These are phyloP conservation scores for Chironomus tepperi DNA, from an alignment of 1,140 invertebrate species.

Conservation along the genomic window DNA sequence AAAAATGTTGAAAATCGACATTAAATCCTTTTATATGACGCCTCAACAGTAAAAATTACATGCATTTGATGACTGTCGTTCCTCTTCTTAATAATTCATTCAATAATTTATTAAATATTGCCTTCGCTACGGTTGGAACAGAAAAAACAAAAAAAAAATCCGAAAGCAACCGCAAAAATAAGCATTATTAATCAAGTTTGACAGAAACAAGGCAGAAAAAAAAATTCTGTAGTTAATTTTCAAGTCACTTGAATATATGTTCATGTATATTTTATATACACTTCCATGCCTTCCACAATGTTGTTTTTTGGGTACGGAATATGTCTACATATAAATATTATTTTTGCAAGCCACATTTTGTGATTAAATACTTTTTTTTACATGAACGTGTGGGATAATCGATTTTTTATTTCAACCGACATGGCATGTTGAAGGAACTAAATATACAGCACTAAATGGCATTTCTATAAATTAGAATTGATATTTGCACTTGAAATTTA, in stretches of 20 bases:
- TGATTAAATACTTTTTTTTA: not conserved
- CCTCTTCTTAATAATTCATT: no score
- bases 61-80: no score
- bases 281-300: not conserved
- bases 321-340: not conserved
- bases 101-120: not conserved
- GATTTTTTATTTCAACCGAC: not conserved
- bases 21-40: no score
- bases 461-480: no score
- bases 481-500: no score
- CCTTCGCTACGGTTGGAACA: not conserved
- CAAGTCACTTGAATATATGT: not conserved
- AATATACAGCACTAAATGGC: no score
- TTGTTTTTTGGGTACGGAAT: not conserved
- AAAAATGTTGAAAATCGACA: no score
- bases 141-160: not conserved
- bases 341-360: not conserved
- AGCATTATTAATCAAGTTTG: slow-evolving; percentile 3
- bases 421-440: not conserved
- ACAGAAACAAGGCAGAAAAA: not conserved
- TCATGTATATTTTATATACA: not conserved
- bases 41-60: no score
- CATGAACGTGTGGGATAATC: slow-evolving; percentile 1
- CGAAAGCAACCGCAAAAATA: not conserved
- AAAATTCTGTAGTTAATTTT: slow-evolving; percentile 14